These are phyloP conservation scores for Pandemis cinnamomeana DNA, from an alignment of 2,888 invertebrate genomes.

Conservation along the genomic window DNA sequence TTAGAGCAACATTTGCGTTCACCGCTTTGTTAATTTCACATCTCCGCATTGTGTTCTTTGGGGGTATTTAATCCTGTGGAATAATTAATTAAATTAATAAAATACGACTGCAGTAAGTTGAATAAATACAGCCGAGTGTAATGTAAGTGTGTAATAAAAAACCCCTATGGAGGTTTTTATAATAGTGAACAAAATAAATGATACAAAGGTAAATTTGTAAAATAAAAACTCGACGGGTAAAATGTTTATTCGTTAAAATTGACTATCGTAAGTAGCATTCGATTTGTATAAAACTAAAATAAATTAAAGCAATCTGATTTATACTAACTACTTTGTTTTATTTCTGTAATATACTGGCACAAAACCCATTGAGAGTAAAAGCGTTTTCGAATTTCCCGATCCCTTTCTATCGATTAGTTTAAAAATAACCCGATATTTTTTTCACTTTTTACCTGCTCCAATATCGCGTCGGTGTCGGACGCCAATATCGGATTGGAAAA, in stretches of 20 bases:
- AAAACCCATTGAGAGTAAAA: too few relatives aligned
- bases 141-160: constrained; percentile 81
- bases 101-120: constrained; percentile 77
- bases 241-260: constrained; percentile 83
- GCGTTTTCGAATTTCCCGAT: too few relatives aligned
- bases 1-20: constrained; percentile 27
- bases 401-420: too few relatives aligned
- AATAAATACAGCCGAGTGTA: constrained; percentile 73
- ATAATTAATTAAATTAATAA: constrained; percentile 69
- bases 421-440: too few relatives aligned
- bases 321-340: constrained; percentile 75
- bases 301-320: constrained; percentile 85
- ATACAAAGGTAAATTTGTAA: constrained; percentile 84
- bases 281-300: constrained; percentile 84
- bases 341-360: constrained; percentile 47
- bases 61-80: constrained; percentile 70
- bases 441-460: too few relatives aligned
- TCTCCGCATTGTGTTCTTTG: constrained; percentile 76
- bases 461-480: too few relatives aligned
- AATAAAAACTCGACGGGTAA: constrained; percentile 78
- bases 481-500: too few relatives aligned
- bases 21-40: constrained; percentile 55
- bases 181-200: constrained; percentile 74
- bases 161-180: constrained; percentile 84
- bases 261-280: constrained; percentile 84